Base-by-base conservation (phyloP, 2,113 vertebrate species). In the Oxyura jamaicensis region DNA sequence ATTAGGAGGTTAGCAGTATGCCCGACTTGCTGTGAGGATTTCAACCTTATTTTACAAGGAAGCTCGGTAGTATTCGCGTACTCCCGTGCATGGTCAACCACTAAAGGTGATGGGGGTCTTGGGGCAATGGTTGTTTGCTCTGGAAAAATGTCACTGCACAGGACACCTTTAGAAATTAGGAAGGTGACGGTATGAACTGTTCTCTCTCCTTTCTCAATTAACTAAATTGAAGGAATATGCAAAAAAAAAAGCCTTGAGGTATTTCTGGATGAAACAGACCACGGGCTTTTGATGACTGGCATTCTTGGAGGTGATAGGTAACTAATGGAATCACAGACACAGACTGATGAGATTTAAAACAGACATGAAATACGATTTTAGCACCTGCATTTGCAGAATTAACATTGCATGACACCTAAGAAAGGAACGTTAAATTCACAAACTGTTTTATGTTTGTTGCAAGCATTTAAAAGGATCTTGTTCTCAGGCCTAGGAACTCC, bases 201-300 rank as follows among this genome's bases (percentile, higher is more conserved):
- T 62, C 23, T 11, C n/a, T 55, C 73, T 42, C 52, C 33, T 62
- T 72, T 72, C 72, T 60, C 84, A 80, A 1, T 55, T 78, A 83
- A 65, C 36, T 86, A 59, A 86, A 2, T 1, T 42, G 23, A 83
- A n/a, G 23, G 7, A 75, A 74, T 6, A 39, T 13, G 23, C 44
- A 89, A 91, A 36, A 85, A 90, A 35, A 85, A 71, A 94, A 82
- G 63, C 59, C 60, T 80, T 9, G 25, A 88, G 59, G 29, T 35
- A 63, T 33, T 95, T 78, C 68, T 83, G 53, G 18, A 48, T 8
- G 5, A 69, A 89, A 91, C 4, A 62, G 50, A 35, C 35, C 58
- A 33, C 0, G 5, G 62, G 39, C 28, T 79, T 92, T 55, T 69
- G 42, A 69, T 35, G 15, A 56, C 44, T 33, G 11, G n/a, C 35